phyloP scores from a whole-genome alignment of 2,113 vertebrate species.

The Elaphurus davidianus region DNA sequence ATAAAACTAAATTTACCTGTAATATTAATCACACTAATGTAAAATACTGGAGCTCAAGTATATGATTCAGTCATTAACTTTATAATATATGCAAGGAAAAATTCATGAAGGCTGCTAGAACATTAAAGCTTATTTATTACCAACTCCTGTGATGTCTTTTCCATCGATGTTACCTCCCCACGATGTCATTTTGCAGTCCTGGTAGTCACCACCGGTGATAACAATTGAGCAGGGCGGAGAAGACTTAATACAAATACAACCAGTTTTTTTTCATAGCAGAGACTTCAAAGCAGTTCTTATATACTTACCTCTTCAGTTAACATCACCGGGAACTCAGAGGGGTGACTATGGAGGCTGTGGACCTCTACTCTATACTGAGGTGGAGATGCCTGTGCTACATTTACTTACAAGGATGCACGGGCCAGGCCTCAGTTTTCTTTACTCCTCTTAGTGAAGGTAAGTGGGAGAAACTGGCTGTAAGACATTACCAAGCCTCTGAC shows the following conservation, averaged over 20 bases:
- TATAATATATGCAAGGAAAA: background rate
- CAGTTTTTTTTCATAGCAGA: background rate
- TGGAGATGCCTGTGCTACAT: background rate
- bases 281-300: background rate
- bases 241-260: background rate
- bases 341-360: background rate
- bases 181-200: background rate
- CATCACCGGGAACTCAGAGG: background rate
- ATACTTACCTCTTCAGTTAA: background rate
- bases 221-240: background rate
- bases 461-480: background rate
- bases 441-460: background rate
- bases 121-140: slow-evolving; percentile 54
- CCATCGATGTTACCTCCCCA: background rate
- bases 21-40: background rate
- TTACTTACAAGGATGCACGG: background rate
- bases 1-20: background rate
- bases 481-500: background rate
- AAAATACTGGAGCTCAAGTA: background rate
- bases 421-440: background rate
- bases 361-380: background rate
- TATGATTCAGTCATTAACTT: slow-evolving; percentile 14
- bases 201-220: background rate
- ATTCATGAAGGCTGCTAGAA: background rate
- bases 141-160: background rate